Base-by-base conservation (phyloP, 1,140 invertebrate species). In the Microplitis mediator region DNA sequence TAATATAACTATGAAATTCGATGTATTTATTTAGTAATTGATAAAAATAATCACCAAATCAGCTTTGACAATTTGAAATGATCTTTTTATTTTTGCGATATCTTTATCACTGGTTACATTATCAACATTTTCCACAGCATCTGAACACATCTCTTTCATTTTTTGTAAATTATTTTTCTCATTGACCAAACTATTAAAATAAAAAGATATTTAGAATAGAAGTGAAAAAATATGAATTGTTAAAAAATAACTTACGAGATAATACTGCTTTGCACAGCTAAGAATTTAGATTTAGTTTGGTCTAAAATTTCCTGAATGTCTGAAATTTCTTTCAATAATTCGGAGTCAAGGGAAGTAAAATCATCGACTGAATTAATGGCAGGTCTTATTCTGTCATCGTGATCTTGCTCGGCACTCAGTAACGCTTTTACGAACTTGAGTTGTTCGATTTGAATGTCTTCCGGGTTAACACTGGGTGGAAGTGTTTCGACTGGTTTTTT, bases 21-120 rank as follows among this genome's bases (percentile, higher is more conserved):
- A 11, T n/a, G 16, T 13, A 16, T 0, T 14, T 45, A 8, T 16
- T 58, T n/a, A 50, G 8, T 31, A n/a, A 60, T 61, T 35, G 31
- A 64, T 23, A 52, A 60, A 34, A 56, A 52, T 14, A 71, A 72
- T 74, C 77, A 86, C 85, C 72, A 84, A 79, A 75, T 84, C 82
- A 0, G 51, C 3, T 75, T 85, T 86, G 0, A 76, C 68, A 14
- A 64, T 2, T 4, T 52, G 5, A 72, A 85, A 85, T 13, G 82
- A 56, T 4, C 39, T 14, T 62, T 77, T 78, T 0, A 73, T 58
- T 5, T 69, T 34, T 1, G 4, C 4, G 4, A 74, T 13, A 75
- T 83, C 79, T 11, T 54, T 67, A 13, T 75, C 58, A 34, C 79
- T 80, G 1, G 79, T 81, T 32, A 52, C 71, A 39, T 51, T 45